Evolutionary conservation across 2,797 vertebrate genomes (phyloP).

Genomic region (Pteronotus mesoamericanus): DNA sequence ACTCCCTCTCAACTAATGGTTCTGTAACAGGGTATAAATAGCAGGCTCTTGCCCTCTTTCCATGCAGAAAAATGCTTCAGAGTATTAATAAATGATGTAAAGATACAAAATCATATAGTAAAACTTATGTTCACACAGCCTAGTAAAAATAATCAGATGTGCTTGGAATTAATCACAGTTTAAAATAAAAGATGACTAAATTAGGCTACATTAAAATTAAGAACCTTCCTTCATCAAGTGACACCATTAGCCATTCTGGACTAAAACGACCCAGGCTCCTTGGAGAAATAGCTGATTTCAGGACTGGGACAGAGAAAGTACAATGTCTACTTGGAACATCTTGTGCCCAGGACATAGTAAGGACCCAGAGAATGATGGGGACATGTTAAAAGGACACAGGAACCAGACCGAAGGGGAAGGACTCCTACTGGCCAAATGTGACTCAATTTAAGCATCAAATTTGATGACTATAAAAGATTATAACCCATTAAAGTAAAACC

Average conservation of each 20-base stretch:
- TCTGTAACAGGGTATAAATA: background rate
- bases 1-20: background rate
- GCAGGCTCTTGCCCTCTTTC: background rate
- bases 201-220: background rate
- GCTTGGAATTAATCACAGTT: background rate
- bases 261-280: background rate
- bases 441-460: background rate
- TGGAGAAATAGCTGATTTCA: background rate
- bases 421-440: background rate
- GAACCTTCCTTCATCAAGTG: background rate
- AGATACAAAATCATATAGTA: background rate
- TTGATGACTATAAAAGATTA: background rate
- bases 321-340: background rate
- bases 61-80: background rate
- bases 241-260: background rate
- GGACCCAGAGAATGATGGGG: background rate
- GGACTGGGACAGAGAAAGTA: background rate
- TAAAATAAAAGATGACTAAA: slow-evolving; percentile 7
- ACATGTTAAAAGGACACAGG: background rate
- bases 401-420: background rate
- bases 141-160: background rate
- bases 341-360: background rate
- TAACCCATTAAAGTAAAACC: background rate
- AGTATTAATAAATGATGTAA: background rate
- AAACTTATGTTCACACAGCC: background rate